Conservation (phyloP, 2,797 vertebrate genomes). For the Nyctibius grandis region DNA sequence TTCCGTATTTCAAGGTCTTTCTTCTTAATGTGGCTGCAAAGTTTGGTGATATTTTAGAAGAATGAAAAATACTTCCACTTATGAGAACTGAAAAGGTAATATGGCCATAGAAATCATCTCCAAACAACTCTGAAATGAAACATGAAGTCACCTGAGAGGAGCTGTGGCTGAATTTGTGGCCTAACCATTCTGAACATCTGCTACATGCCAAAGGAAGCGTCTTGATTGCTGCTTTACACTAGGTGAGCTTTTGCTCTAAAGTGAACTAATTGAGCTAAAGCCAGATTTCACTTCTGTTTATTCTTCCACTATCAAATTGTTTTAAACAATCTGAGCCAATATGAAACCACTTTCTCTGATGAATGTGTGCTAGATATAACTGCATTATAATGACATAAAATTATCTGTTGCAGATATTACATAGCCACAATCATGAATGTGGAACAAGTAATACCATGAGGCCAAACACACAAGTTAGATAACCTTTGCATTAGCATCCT, state of each 20-base stretch:
- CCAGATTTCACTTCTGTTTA: not conserved
- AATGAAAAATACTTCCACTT: not conserved
- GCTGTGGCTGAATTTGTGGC: not conserved
- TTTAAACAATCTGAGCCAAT: not conserved
- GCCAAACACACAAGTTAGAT: not conserved
- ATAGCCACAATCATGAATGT: not conserved
- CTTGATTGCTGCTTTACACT: not conserved
- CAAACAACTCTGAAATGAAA: not conserved
- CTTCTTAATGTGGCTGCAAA: not conserved
- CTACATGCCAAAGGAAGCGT: accelerated
- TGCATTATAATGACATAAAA: not conserved
- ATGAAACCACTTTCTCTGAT: not conserved
- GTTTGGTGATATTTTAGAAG: not conserved
- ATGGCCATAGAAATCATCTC: not conserved
- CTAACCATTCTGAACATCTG: not conserved
- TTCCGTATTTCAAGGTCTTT: not conserved
- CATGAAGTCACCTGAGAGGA: not conserved
- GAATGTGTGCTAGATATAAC: not conserved
- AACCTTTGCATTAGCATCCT: not conserved
- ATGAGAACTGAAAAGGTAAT: not conserved
- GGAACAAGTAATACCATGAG: not conserved
- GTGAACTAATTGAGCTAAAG: not conserved
- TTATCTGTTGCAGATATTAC: not conserved
- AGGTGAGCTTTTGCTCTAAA: not conserved
- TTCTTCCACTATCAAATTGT: not conserved